Evolutionary conservation across 2,113 vertebrate species (phyloP).

Genomic region (Urocitellus parryii): DNA sequence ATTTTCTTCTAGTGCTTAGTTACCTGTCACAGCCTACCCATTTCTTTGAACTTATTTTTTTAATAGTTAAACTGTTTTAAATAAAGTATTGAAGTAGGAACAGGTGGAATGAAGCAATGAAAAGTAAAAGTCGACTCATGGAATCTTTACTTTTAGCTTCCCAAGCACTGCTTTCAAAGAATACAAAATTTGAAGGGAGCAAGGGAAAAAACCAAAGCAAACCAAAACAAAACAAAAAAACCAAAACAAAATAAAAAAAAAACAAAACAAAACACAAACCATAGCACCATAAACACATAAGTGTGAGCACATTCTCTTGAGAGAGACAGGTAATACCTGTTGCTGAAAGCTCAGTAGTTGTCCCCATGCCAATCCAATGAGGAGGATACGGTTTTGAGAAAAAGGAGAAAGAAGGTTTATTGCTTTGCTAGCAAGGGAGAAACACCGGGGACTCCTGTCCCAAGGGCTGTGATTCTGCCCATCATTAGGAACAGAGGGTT

Average conservation of each 20-base stretch:
- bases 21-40: neutral
- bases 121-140: neutral
- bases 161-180: neutral
- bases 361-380: too few relatives aligned
- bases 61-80: constrained; percentile 12
- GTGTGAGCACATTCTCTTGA: neutral
- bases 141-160: constrained; percentile 13
- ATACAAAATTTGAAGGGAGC: neutral
- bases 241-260: too few relatives aligned
- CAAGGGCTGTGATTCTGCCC: too few relatives aligned
- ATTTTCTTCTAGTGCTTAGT: neutral
- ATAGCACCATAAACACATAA: too few relatives aligned
- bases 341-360: too few relatives aligned
- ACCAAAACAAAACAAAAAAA: too few relatives aligned
- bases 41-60: neutral
- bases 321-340: neutral
- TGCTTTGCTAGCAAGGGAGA: too few relatives aligned
- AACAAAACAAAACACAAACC: too few relatives aligned
- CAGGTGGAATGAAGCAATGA: neutral
- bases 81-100: neutral
- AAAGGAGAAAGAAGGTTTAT: too few relatives aligned
- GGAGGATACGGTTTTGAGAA: too few relatives aligned
- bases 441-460: too few relatives aligned
- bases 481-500: too few relatives aligned
- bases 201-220: neutral